Evolutionary conservation across 2,888 invertebrate genomes (phyloP), one percentile per base, ranked within the genome.

Genomic region (Cerastis leucographa): DNA sequence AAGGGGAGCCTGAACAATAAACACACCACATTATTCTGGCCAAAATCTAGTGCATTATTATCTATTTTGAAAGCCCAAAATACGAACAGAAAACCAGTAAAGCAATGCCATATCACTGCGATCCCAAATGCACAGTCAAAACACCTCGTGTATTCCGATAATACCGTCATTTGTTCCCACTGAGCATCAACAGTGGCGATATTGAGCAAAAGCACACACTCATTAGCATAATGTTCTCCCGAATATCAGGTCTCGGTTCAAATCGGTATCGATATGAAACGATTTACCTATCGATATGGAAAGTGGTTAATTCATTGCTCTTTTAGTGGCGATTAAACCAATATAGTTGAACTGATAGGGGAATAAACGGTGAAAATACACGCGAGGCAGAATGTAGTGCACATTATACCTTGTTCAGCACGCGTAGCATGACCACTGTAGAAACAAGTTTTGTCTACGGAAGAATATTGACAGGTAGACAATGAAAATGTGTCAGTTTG

Each of bases 201-300:
- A 86, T 81, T 87, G 80, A 71, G 76, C 71, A 83, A 85, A 84
- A 85, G 87, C 83, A 85, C 76, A 89, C 69, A 73, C 44, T 82
- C 84, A 89, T 90, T 89, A 84, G 79, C 89, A 88, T 89, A 88
- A 89, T 90, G 76, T 73, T 82, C 78, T 71, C 56, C 80, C 82
- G 72, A 85, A 89, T 84, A 84, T 84, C 86, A 83, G 86, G 76
- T 85, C 79, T 81, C 78, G 78, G 61, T 67, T 73, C 73, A 71
- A 85, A 80, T 77, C 78, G 70, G 68, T 78, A 81, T 73, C 75
- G 81, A 82, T 85, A 87, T 81, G 83, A 81, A 83, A 77, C 81
- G 84, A 84, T 84, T 83, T 86, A 74, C 74, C 70, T 79, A 85
- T 81, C 80, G 74, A 78, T 87, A 85, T 80, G 82, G 62, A 78